Base-by-base conservation (phyloP, 2,797 vertebrate species). In the Diglossa cyanea region DNA sequence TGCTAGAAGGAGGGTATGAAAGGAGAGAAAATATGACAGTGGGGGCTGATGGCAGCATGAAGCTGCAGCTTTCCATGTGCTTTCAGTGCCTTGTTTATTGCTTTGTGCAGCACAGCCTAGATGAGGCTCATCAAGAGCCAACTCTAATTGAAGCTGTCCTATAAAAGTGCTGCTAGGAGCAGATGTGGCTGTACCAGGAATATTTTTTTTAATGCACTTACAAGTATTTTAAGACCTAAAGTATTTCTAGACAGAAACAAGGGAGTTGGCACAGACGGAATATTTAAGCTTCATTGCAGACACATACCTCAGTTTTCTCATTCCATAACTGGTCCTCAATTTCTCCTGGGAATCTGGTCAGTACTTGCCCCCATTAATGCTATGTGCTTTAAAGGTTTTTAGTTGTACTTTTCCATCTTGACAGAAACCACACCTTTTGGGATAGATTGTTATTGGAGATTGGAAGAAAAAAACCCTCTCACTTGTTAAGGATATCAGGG, bases 101-200 rank as follows among this genome's bases (percentile, higher is more conserved):
- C 91, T 94, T 90, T 15, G 7, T 93, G 53, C 51, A 70, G 76
- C 91, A 83, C 54, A 95, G 70, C 79, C 62, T 94, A 86, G 91
- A 92, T 47, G 84, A 96, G 58, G 44, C 76, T 95, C 94, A 74
- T 82, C 90, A 71, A 93, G 93, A 96, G 94, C 90, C 80, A 92
- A 19, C 90, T 96, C 90, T 90, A 95, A 96, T 94, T 95, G 94
- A 90, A 90, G 76, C 48, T 93, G 75, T 63, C 65, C 78, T 91
- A 85, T 91, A 88, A 96, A 97, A 96, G 42, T 83, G 57, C 65
- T 92, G 77, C 63, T 90, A 88, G 12, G 45, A 96, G 76, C 88
- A 97, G 95, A 96, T 94, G 74, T 90, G 96, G 44, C 75, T 95
- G 75, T 93, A 62, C 50, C 51, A 90, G 54, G 55, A 67, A 74